A percentile compares a stretch with the other conserved stretches of the same genome.
Evolutionary conservation across 2,113 vertebrate genomes (phyloP).

Genomic region (Panurus biarmicus): DNA sequence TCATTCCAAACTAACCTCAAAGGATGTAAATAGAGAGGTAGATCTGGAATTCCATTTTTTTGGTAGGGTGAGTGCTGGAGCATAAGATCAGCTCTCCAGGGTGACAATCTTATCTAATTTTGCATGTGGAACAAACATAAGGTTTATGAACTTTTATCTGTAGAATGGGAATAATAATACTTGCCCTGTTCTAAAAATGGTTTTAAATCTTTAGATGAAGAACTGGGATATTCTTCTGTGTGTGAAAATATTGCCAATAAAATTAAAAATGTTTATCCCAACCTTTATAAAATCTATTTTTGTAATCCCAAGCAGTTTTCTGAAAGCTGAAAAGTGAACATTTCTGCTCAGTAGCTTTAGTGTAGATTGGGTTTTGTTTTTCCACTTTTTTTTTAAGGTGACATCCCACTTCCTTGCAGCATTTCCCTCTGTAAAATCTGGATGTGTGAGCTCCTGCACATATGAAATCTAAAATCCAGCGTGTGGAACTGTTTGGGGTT

Average conservation of each 20-base stretch:
- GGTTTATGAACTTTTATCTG: not conserved
- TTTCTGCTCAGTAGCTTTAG: not conserved
- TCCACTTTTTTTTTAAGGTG: not conserved
- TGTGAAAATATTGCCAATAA: not conserved
- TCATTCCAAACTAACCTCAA: not conserved
- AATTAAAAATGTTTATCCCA: not conserved
- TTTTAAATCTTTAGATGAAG: not conserved
- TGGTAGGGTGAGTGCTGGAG: not conserved
- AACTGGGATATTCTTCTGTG: not conserved
- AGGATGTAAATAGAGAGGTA: not conserved
- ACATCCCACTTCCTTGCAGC: not conserved
- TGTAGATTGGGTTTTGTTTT: not conserved
- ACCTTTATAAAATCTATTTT: not conserved
- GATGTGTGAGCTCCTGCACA: not conserved
- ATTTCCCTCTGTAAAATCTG: not conserved
- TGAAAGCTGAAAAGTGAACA: not conserved
- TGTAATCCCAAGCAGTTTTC: not conserved
- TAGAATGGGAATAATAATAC: not conserved
- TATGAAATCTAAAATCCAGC: not conserved
- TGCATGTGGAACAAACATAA: not conserved
- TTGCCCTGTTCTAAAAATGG: not conserved
- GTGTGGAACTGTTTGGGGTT: not conserved
- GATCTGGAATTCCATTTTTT: not conserved
- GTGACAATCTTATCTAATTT: not conserved
- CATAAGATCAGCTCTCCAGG: not conserved